Evolutionary conservation across 2,888 invertebrate species (phyloP).

Genomic region (Scaptomyza parva): DNA sequence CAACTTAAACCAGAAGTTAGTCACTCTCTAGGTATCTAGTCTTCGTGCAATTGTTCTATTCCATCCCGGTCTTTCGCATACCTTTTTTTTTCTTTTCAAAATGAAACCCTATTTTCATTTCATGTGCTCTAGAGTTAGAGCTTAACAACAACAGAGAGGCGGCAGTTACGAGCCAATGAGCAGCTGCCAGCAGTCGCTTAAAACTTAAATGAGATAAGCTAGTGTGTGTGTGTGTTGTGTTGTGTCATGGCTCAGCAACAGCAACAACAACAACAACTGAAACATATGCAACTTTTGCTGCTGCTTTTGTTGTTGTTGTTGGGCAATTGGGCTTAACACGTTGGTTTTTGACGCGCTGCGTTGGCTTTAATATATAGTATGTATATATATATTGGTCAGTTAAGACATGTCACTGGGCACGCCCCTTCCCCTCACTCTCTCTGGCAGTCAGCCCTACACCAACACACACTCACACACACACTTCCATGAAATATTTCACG

Average conservation of each 20-base stretch:
- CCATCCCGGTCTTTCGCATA: not conserved
- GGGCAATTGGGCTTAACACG: constrained; percentile 43
- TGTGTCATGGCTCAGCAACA: constrained; percentile 26
- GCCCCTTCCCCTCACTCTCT: constrained; percentile 41
- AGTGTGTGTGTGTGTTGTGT: constrained; percentile 3
- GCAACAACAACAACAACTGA: constrained; percentile 11
- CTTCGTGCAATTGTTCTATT: not conserved
- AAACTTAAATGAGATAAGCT: constrained; percentile 31
- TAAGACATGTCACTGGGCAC: constrained; percentile 77
- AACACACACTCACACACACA: constrained; percentile 1
- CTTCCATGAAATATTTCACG: constrained; percentile 63
- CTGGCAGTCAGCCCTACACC: constrained; percentile 26
- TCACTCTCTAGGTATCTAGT: constrained; percentile 1
- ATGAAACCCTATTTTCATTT: not conserved
- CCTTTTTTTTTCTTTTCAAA: not conserved
- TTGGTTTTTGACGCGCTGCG: constrained; percentile 47
- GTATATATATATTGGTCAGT: constrained; percentile 68
- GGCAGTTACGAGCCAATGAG: constrained; percentile 48
- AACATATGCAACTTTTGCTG: constrained; percentile 38
- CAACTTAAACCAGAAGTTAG: no score
- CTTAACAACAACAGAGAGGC: not conserved
- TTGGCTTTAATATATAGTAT: constrained; percentile 66
- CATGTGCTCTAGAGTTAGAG: not conserved
- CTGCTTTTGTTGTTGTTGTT: constrained; percentile 28
- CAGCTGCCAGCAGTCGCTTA: constrained; percentile 44